Conservation (phyloP, 2,113 vertebrate species). For the Myotis yumanensis region DNA sequence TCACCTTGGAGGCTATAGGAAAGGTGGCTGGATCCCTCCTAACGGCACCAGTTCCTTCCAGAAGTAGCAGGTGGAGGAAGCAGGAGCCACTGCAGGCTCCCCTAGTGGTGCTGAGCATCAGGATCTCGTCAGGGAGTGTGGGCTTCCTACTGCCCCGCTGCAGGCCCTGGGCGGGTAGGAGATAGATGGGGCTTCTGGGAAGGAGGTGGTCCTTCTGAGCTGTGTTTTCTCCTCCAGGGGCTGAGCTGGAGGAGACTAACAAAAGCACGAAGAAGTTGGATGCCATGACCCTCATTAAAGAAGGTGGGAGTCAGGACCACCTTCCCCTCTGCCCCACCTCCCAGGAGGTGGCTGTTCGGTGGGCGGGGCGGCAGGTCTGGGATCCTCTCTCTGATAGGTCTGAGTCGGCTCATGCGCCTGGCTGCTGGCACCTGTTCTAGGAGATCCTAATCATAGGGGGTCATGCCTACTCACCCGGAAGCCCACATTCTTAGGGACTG, state of each 20-base stretch:
- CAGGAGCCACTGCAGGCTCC: not conserved
- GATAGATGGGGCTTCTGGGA: not conserved
- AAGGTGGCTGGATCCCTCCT: not conserved
- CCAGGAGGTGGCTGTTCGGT: not conserved
- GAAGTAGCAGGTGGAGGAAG: conserved; percentile 14
- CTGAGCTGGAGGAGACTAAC: conserved; percentile 88
- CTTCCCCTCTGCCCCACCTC: not conserved
- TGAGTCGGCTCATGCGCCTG: not conserved
- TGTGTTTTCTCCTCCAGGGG: conserved; percentile 80
- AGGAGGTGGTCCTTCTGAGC: conserved; percentile 45
- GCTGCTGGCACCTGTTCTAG: not conserved
- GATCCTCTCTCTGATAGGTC: not conserved
- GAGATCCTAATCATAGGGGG: not conserved
- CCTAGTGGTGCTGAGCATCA: not conserved
- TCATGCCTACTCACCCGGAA: not conserved
- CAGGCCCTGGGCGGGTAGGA: not conserved
- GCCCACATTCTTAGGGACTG: not conserved
- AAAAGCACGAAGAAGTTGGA: conserved; percentile 92
- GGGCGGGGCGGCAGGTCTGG: not conserved
- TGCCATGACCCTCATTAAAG: conserved; percentile 95
- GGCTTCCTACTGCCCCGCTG: not conserved
- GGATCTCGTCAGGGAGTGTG: not conserved
- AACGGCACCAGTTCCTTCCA: not conserved
- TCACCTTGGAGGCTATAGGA: not conserved
- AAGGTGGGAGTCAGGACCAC: conserved; percentile 85